Evolutionary conservation across 30 jellyfish, hydroid and myxozoan species (phyloP).

Genomic region (Morbakka virulenta): DNA sequence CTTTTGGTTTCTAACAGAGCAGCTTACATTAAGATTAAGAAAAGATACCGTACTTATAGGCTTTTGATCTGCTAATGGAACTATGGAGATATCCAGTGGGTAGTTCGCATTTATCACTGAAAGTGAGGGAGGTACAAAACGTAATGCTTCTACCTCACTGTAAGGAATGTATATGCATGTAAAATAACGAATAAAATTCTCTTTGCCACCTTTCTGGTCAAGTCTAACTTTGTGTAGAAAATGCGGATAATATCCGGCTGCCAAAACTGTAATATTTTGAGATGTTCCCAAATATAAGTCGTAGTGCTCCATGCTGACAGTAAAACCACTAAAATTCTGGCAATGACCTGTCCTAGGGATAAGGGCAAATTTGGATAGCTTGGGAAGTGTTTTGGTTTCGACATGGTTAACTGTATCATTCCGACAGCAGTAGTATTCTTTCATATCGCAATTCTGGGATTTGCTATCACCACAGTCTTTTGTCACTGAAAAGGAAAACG

Average conservation of each 20-base stretch:
- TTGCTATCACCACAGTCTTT: slow-evolving; percentile 12
- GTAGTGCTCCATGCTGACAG: slow-evolving; percentile 6
- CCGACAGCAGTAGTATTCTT: slow-evolving; percentile 58
- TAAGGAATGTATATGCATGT: slow-evolving; percentile 49
- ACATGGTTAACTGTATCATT: neutral
- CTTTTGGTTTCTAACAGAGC: no score
- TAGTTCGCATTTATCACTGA: slow-evolving; percentile 41
- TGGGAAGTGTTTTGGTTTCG: neutral
- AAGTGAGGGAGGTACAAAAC: neutral
- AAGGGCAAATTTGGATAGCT: slow-evolving; percentile 29
- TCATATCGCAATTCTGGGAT: slow-evolving; percentile 40
- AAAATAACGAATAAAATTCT: slow-evolving; percentile 13
- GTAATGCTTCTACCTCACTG: neutral
- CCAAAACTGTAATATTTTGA: neutral
- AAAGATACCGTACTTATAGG: no score
- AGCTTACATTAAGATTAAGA: no score
- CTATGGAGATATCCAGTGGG: slow-evolving; percentile 7
- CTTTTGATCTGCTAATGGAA: no score
- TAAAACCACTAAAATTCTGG: slow-evolving; percentile 25
- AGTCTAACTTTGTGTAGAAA: neutral
- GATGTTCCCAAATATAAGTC: neutral
- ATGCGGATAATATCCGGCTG: slow-evolving; percentile 46
- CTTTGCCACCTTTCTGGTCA: neutral
- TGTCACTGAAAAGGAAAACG: neutral
- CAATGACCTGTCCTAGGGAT: slow-evolving; percentile 45